Evolutionary conservation across 2,888 invertebrate genomes (phyloP), one percentile per base, ranked within the genome.

Genomic region (Drosophila nr. perissopoda): DNA sequence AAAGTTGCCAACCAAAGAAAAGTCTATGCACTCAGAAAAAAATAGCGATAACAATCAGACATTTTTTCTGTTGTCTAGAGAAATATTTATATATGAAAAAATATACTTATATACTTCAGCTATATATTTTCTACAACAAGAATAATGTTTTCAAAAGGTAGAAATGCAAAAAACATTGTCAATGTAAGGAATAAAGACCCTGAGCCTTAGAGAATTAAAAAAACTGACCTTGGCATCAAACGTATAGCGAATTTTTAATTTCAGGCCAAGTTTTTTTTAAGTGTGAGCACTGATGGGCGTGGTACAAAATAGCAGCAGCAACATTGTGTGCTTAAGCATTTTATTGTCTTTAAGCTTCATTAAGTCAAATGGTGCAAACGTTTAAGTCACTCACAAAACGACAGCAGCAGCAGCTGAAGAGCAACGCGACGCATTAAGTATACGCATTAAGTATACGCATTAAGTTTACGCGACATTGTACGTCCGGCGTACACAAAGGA

Each of bases 291-390:
- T 46, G 42, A n/a, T 52, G 62, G 53, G 66, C 48, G 54, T 76
- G 70, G 4, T 8, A 16, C 25, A 46, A 16, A 46, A 25, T 25
- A 46, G 46, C 21, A 38, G 8, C 38, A 38, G 18, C 18, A 49
- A 51, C 74, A 70, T 63, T 78, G 81, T 85, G 83, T 85, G 82
- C 83, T 83, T 83, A 81, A 85, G 88, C 85, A 85, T 88, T 86
- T 86, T 83, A 87, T 85, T 85, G 85, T 82, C 88, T 85, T 88
- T 83, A 83, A 88, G 88, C 86, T 86, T 88, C 85, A 86, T 88
- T 88, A 87, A 88, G 86, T 88, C 86, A 86, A 86, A 85, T 88
- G 85, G 73, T 63, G 85, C 78, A 76, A 87, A 76, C 83, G 84
- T 77, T 84, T 84, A 77, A 70, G 80, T 71, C 68, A 70, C 68